These are phyloP conservation scores for Melanchra persicariae DNA, from an alignment of 2,888 invertebrate genomes.

Conservation along the genomic window DNA sequence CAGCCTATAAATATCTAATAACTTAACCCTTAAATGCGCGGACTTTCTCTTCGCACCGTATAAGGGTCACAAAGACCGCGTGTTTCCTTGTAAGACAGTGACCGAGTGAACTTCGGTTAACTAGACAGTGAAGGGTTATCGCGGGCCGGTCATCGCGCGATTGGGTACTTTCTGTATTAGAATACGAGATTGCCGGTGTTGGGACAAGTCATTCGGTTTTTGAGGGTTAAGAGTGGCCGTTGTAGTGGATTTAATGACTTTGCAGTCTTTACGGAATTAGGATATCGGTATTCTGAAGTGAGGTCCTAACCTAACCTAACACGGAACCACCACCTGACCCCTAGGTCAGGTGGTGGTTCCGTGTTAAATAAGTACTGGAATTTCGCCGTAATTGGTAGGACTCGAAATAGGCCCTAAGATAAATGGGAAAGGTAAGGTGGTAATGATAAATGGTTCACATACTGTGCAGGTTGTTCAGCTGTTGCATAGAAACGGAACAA, in stretches of 20 bases:
- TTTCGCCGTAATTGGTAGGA: conserved; percentile 28
- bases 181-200: conserved; percentile 62
- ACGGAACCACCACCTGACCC: too few relatives aligned
- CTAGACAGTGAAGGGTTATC: conserved; percentile 81
- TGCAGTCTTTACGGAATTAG: conserved; percentile 11
- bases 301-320: too few relatives aligned
- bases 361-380: conserved; percentile 34
- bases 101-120: conserved; percentile 81
- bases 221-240: conserved; percentile 39
- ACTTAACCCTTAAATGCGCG: conserved; percentile 68
- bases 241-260: conserved; percentile 36
- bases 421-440: neutral
- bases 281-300: conserved; percentile 41
- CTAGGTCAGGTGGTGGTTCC: conserved; percentile 24
- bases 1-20: conserved; percentile 67
- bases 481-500: neutral
- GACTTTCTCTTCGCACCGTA: conserved; percentile 82
- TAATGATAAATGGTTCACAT: conserved; percentile 10
- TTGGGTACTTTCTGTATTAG: conserved; percentile 57
- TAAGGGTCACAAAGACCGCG: conserved; percentile 77
- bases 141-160: conserved; percentile 74
- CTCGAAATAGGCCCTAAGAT: conserved; percentile 5
- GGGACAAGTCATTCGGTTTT: conserved; percentile 52
- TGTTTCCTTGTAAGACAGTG: conserved; percentile 80
- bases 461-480: neutral